Percentiles rank a stretch among this genome's conserved stretches.
These are phyloP conservation scores for Crotalus horridus DNA, from an alignment of 2,113 vertebrate genomes.

Conservation along the genomic window DNA sequence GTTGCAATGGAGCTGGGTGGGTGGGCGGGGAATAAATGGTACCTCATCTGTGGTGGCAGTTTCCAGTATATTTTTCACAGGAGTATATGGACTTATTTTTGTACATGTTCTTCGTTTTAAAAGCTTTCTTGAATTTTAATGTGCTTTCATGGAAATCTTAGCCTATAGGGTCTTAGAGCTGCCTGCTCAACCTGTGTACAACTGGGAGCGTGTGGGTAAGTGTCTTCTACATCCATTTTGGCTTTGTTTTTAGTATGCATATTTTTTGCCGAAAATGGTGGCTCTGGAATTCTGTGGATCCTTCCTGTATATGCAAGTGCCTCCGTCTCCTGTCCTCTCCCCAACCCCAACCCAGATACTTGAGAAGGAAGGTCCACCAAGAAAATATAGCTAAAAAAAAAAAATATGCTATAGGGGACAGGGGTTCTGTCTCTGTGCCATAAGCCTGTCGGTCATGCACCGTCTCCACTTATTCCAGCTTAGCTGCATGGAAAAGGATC, in stretches of 20 bases:
- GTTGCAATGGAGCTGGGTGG: slow-evolving; percentile 54
- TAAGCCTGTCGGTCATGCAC: not conserved
- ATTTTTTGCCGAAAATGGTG: slow-evolving; percentile 12
- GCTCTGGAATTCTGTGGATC: slow-evolving; percentile 33
- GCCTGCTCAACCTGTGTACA: slow-evolving; percentile 36
- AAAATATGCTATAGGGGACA: slow-evolving; percentile 4
- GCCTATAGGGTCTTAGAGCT: slow-evolving; percentile 36
- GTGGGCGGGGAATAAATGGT: slow-evolving; percentile 56
- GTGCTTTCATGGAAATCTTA: slow-evolving; percentile 53
- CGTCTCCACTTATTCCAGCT: not conserved
- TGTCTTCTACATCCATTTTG: slow-evolving; percentile 14
- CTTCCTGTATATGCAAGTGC: slow-evolving; percentile 50
- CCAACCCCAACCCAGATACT: not conserved
- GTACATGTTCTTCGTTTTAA: slow-evolving; percentile 62
- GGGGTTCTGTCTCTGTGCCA: slow-evolving; percentile 23
- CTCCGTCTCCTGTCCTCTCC: slow-evolving; percentile 12
- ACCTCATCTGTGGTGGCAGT: slow-evolving; percentile 69
- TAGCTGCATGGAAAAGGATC: not conserved
- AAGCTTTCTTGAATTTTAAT: slow-evolving; percentile 46
- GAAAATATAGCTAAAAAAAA: not conserved
- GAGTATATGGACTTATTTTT: slow-evolving; percentile 71
- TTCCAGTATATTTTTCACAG: slow-evolving; percentile 68
- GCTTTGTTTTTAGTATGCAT: slow-evolving; percentile 18
- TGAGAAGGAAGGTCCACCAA: not conserved
- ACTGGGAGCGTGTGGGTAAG: slow-evolving; percentile 35